Evolutionary conservation across 2,888 invertebrate species (phyloP).

Genomic region (Exephanes ischioxanthus): DNA sequence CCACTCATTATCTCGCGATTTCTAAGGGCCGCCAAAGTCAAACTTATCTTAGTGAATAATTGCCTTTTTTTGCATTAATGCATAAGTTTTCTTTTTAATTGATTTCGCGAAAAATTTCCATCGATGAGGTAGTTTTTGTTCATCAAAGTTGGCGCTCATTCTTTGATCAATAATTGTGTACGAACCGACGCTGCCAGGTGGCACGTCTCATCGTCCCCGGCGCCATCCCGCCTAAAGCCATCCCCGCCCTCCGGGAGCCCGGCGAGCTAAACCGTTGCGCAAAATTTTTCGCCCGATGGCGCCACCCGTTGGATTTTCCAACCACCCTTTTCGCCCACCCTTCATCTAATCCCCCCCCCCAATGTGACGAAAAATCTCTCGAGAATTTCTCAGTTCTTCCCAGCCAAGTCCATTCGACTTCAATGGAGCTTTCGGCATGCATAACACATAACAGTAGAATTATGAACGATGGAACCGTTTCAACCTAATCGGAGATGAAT

Average conservation of each 20-base stretch:
- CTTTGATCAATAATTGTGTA: constrained; percentile 80
- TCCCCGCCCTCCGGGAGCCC: constrained; percentile 46
- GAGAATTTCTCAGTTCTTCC: constrained; percentile 18
- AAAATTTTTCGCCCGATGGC: constrained; percentile 77
- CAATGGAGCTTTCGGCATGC: background rate
- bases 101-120: background rate
- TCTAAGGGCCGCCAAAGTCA: background rate
- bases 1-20: background rate
- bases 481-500: background rate
- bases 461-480: no score
- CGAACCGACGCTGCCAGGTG: constrained; percentile 76
- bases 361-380: constrained; percentile 5
- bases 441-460: background rate
- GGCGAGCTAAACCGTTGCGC: constrained; percentile 38
- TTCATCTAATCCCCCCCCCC: background rate
- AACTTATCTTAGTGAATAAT: background rate
- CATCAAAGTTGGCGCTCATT: constrained; percentile 77
- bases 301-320: constrained; percentile 73
- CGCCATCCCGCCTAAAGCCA: constrained; percentile 46
- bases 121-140: constrained; percentile 61
- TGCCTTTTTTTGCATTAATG: background rate
- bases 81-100: background rate
- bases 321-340: constrained; percentile 15
- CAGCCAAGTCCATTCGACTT: background rate
- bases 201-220: constrained; percentile 69